Base-by-base conservation (phyloP, 2,888 invertebrate genomes). In the Thelaira solivaga region DNA sequence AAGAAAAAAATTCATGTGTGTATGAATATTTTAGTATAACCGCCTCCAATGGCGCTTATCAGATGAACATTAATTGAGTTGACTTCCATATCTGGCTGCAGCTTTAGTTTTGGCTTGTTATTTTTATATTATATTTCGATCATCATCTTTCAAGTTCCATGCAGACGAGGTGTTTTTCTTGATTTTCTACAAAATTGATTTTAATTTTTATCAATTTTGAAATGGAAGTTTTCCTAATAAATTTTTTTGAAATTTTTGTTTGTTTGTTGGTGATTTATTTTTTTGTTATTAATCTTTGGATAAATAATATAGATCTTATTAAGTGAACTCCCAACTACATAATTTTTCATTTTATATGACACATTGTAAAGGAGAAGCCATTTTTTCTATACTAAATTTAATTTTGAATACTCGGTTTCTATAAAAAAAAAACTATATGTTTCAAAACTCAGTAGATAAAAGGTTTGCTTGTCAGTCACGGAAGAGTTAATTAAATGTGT, bases 1-100 rank as follows among this genome's bases (percentile, higher is more conserved):
- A 51, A 45, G 22, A 10, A 18, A 45, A 36, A 64, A n/a, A n/a
- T n/a, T n/a, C 31, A 55, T 51, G 49, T 65, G 43, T 51, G 34
- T 57, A 53, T 61, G 61, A 62, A 68, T 62, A 51, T 69, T 57
- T 51, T 68, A 43, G 49, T 73, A 74, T 69, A 74, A 78, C 74
- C 78, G 78, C 78, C 74, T 78, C 59, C 57, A 78, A 74, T 78
- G 74, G 69, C 78, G 73, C 74, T 78, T 78, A 78, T 78, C 78
- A 65, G 78, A 74, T 78, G 49, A 74, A 74, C 78, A 78, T 78
- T 78, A 78, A 78, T 78, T 78, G 74, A 78, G 74, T 78, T 78
- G 74, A 74, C 74, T 78, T 69, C 78, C 64, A 69, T 69, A 69
- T 69, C 65, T 78, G 53, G 69, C 22, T 13, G 26, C 20, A 45